These are phyloP conservation scores for Columba janthina DNA, from an alignment of 2,113 vertebrate species.

Conservation along the genomic window DNA sequence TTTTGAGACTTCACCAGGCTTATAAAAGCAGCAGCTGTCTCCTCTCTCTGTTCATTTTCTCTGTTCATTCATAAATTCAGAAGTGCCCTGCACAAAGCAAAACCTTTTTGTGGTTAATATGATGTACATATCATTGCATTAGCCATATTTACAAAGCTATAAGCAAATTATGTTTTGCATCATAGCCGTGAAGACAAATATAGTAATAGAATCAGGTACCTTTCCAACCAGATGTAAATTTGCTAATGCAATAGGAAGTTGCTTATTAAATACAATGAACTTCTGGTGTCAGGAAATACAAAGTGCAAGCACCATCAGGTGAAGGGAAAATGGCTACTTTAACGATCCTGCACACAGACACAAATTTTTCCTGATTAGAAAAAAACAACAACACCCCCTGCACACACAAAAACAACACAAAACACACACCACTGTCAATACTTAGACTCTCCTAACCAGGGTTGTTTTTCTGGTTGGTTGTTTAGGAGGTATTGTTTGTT, in stretches of 20 bases:
- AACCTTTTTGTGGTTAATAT: slow-evolving; percentile 37
- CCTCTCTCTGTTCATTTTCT: not conserved
- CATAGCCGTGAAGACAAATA: slow-evolving; percentile 61
- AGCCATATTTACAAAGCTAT: slow-evolving; percentile 57
- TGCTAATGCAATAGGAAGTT: slow-evolving; percentile 72
- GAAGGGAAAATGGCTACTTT: slow-evolving; percentile 24
- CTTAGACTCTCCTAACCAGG: not conserved
- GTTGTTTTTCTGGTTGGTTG: not conserved
- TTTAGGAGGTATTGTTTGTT: not conserved
- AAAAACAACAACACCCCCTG: not conserved
- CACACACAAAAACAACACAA: too few relatives aligned
- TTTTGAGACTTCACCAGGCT: not conserved
- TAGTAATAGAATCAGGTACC: slow-evolving; percentile 69
- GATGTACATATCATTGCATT: slow-evolving; percentile 65
- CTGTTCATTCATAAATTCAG: slow-evolving; percentile 57
- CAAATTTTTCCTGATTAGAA: slow-evolving; percentile 15
- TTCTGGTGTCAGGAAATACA: slow-evolving; percentile 67
- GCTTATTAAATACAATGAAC: slow-evolving; percentile 64
- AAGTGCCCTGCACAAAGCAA: slow-evolving; percentile 12
- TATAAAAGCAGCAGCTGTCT: not conserved
- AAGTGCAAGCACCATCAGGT: slow-evolving; percentile 55
- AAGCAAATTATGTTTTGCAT: slow-evolving; percentile 74
- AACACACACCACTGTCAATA: not conserved
- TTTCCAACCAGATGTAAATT: slow-evolving; percentile 72
- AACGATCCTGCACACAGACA: not conserved